Conservation (phyloP, 1,140 invertebrate species). For the Papilio machaon region DNA sequence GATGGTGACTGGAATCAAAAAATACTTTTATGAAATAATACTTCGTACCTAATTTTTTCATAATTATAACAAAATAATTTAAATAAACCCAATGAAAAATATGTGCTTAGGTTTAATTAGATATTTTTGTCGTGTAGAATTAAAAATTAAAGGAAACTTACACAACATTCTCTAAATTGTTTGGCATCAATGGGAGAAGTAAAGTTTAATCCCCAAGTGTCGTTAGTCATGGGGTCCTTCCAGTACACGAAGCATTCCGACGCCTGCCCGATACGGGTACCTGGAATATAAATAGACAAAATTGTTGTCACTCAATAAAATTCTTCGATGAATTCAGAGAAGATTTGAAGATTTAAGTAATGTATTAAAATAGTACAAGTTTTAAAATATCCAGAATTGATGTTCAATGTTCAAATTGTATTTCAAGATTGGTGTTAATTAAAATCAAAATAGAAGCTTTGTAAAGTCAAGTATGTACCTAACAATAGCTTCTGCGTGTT, state of each 20-base stretch:
- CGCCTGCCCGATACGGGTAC: constrained; percentile 97
- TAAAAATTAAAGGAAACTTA: constrained; percentile 86
- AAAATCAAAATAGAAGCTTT: constrained; percentile 15
- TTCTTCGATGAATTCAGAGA: background rate
- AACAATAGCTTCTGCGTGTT: constrained; percentile 37
- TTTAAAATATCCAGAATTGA: background rate
- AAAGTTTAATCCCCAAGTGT: constrained; percentile 99
- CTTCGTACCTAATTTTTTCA: constrained; percentile 22
- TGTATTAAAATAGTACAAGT: background rate
- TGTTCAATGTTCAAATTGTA: background rate
- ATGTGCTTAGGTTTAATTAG: background rate
- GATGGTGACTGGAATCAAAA: constrained; percentile 93
- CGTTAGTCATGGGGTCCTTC: constrained; percentile 98
- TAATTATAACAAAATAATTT: background rate
- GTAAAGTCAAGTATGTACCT: constrained; percentile 14
- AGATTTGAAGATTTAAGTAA: background rate
- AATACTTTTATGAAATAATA: constrained; percentile 46
- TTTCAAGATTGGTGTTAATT: constrained; percentile 9
- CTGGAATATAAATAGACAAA: constrained; percentile 79
- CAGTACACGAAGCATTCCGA: constrained; percentile 99
- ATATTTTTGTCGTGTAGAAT: background rate
- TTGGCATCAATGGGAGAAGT: constrained; percentile 98
- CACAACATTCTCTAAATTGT: constrained; percentile 98
- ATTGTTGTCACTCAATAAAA: background rate
- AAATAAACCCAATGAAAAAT: background rate